Evolutionary conservation across 2,113 vertebrate genomes (phyloP).

Genomic region (Caranx ignobilis): DNA sequence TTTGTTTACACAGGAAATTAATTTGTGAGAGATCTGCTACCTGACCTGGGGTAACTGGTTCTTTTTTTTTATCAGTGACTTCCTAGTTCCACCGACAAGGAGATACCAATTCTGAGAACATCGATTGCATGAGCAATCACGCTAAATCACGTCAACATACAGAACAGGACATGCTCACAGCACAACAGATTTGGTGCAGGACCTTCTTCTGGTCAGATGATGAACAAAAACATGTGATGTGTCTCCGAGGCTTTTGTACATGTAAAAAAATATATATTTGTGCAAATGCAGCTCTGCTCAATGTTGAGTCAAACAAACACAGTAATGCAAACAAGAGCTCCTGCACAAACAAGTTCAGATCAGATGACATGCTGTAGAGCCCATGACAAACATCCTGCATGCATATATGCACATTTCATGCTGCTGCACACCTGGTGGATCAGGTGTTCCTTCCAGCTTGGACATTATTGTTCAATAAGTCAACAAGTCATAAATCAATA

Average conservation of each 20-base stretch:
- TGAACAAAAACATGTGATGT: background rate
- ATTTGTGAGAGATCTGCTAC: background rate
- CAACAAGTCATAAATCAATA: no score
- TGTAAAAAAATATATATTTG: background rate
- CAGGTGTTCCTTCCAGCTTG: background rate
- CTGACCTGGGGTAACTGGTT: background rate
- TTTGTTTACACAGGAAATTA: background rate
- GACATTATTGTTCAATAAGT: slow-evolving; percentile 3
- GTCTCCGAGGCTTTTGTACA: background rate
- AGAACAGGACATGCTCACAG: background rate
- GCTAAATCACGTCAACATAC: background rate
- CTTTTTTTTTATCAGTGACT: background rate
- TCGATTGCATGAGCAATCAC: background rate
- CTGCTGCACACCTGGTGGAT: background rate
- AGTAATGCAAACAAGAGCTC: slow-evolving; percentile 28
- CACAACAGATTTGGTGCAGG: background rate
- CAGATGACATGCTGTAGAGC: slow-evolving; percentile 20
- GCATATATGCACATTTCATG: slow-evolving; percentile 6
- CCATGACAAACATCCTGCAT: slow-evolving; percentile 12
- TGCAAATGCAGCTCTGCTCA: background rate
- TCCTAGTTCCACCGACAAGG: background rate
- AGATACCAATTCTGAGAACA: background rate
- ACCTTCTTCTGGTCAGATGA: background rate
- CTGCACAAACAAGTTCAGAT: slow-evolving; percentile 34
- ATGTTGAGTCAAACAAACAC: slow-evolving; percentile 18